These are phyloP conservation scores for Borostomias antarcticus DNA, from an alignment of 2,797 vertebrate species.

Conservation along the genomic window DNA sequence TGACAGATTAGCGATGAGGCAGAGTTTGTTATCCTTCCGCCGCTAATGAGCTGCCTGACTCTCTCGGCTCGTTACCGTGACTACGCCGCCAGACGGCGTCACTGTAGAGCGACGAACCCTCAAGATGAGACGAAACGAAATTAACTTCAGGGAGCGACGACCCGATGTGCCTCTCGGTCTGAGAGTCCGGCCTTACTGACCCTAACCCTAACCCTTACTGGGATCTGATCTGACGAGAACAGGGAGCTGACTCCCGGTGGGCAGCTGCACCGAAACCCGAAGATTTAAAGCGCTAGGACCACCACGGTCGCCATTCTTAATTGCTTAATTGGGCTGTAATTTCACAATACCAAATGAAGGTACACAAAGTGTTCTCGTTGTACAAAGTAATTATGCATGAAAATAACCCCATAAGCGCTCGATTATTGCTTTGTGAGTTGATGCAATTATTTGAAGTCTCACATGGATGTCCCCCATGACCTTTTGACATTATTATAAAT, in stretches of 20 bases:
- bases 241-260: background rate
- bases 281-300: background rate
- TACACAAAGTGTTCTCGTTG: background rate
- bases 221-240: too few species aligned
- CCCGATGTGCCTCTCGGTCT: too few species aligned
- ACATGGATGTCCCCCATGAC: background rate
- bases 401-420: background rate
- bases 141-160: too few species aligned
- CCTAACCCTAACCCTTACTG: too few species aligned
- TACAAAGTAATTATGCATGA: background rate
- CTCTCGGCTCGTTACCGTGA: too few species aligned
- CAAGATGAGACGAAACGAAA: too few species aligned
- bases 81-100: too few species aligned
- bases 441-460: constrained; percentile 4
- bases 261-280: background rate
- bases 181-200: too few species aligned
- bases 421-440: background rate
- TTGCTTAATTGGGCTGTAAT: background rate
- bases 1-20: too few species aligned
- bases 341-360: background rate
- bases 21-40: background rate
- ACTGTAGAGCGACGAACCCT: too few species aligned
- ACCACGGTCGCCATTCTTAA: too few species aligned
- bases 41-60: background rate
- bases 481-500: constrained; percentile 1